A percentile compares a stretch with the other conserved stretches of the same genome.
Conservation (phyloP, 2,888 invertebrate genomes). For the Epistrophella euchroma region DNA sequence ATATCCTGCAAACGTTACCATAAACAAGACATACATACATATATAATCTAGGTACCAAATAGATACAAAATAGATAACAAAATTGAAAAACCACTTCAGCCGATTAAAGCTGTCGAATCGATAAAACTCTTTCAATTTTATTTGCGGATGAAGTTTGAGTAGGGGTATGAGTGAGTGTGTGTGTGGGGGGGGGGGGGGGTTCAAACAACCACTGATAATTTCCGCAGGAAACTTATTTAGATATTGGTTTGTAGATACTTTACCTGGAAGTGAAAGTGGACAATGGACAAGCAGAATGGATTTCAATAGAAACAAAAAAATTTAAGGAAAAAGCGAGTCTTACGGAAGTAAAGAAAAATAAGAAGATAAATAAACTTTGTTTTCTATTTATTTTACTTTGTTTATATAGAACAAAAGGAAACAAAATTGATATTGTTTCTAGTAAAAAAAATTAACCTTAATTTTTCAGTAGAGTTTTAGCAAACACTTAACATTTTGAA, state of each 20-base stretch:
- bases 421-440: background rate
- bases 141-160: background rate
- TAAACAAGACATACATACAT: background rate
- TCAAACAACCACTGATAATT: background rate
- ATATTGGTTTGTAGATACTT: background rate
- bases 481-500: too few species aligned
- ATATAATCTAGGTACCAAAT: too few species aligned
- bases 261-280: background rate
- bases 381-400: background rate
- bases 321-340: background rate
- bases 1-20: background rate
- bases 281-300: background rate
- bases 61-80: background rate
- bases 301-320: background rate
- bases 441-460: background rate
- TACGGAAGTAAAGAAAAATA: background rate
- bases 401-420: background rate
- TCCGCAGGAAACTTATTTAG: background rate
- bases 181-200: background rate
- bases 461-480: too few species aligned
- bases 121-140: constrained; percentile 18
- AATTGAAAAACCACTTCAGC: constrained; percentile 8
- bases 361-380: background rate
- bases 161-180: too few species aligned
- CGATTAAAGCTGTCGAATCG: background rate